A percentile compares a stretch with the other conserved stretches of the same genome.
Evolutionary conservation across 2,113 vertebrate genomes (phyloP).

Genomic region (Notechis scutatus): DNA sequence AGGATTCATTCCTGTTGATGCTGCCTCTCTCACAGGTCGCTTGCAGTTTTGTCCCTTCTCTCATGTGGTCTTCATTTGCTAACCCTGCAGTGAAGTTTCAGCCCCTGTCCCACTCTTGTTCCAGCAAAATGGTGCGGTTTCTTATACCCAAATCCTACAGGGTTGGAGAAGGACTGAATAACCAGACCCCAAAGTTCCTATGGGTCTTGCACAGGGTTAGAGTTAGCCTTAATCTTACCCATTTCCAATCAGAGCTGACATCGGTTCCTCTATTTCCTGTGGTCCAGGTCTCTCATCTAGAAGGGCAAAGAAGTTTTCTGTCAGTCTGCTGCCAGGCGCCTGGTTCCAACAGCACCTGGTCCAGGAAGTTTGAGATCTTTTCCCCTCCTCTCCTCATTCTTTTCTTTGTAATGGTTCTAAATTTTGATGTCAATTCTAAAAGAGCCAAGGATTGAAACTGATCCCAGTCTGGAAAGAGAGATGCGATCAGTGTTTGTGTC

Average conservation of each 20-base stretch:
- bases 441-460: not conserved
- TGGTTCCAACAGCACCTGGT: rapidly evolving
- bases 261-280: not conserved
- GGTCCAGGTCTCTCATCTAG: not conserved
- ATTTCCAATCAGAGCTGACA: not conserved
- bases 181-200: not conserved
- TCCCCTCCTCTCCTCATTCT: too few relatives aligned
- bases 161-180: not conserved
- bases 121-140: not conserved
- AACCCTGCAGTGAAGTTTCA: not conserved
- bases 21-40: not conserved
- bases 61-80: not conserved
- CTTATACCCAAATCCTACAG: not conserved
- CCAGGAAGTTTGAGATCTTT: rapidly evolving
- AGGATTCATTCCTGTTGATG: not conserved
- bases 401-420: not conserved
- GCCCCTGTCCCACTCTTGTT: not conserved
- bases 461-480: slow-evolving; percentile 31
- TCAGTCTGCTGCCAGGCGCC: rapidly evolving
- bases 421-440: not conserved
- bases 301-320: rapidly evolving
- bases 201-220: not conserved
- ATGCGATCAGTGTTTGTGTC: slow-evolving; percentile 48
- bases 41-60: not conserved
- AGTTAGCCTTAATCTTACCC: not conserved